A percentile compares a stretch with the other conserved stretches of the same genome.
Conservation (phyloP, 2,888 invertebrate species). For the Oxytorus armatus region DNA sequence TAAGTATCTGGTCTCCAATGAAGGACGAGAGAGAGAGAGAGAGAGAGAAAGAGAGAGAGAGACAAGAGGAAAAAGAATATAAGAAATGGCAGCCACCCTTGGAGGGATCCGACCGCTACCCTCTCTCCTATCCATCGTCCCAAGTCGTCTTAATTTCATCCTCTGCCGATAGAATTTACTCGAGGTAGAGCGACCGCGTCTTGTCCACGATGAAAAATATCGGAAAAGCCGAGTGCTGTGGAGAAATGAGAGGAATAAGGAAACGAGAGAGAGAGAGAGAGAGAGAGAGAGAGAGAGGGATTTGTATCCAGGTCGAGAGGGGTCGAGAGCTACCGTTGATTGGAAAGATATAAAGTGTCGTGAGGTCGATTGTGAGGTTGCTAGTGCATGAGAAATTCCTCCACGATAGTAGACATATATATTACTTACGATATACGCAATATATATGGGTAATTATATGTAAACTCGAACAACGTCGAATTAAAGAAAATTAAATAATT, state of each 20-base stretch:
- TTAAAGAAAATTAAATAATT: background rate
- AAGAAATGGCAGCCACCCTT: slow-evolving; percentile 46
- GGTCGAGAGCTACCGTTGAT: slow-evolving; percentile 62
- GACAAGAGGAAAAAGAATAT: background rate
- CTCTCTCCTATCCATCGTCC: slow-evolving; percentile 3
- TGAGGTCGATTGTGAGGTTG: slow-evolving; percentile 48
- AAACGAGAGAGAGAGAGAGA: slow-evolving; percentile 4
- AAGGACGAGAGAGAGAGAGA: slow-evolving; percentile 18
- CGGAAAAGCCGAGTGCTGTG: slow-evolving; percentile 53
- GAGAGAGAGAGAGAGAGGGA: slow-evolving; percentile 38
- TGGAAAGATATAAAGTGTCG: slow-evolving; percentile 67
- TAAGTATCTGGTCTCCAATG: slow-evolving; percentile 49
- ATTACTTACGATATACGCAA: background rate
- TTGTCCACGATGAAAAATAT: slow-evolving; percentile 69
- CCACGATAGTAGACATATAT: slow-evolving; percentile 23
- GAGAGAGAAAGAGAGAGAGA: slow-evolving; percentile 5
- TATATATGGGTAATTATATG: slow-evolving; percentile 4
- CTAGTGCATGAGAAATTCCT: slow-evolving; percentile 47
- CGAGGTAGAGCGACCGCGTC: slow-evolving; percentile 47
- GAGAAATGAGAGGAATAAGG: slow-evolving; percentile 35
- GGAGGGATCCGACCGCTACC: slow-evolving; percentile 1
- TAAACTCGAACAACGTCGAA: background rate
- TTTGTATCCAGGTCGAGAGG: slow-evolving; percentile 58
- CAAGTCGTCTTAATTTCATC: slow-evolving; percentile 63
- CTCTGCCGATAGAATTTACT: slow-evolving; percentile 54